Evolutionary conservation across 2,888 invertebrate genomes (phyloP).

Genomic region (Steinernema scapterisci): DNA sequence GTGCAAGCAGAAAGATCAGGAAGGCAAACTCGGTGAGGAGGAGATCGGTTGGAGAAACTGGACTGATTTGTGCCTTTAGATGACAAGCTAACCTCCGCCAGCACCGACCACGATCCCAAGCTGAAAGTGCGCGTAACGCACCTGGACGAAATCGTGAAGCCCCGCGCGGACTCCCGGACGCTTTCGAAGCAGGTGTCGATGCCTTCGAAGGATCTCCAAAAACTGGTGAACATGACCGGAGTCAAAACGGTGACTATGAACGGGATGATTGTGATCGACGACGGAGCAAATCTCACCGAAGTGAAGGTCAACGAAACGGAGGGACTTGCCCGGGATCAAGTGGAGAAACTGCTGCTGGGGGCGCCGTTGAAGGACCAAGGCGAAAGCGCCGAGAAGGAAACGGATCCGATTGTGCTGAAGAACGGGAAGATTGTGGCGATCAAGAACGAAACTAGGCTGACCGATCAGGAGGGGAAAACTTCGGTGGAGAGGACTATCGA

Average conservation of each 20-base stretch:
- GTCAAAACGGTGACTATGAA: conserved; percentile 11
- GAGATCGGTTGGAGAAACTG: too few species aligned
- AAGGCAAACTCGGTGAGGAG: background rate
- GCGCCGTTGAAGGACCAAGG: background rate
- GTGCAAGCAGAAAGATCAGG: conserved; percentile 36
- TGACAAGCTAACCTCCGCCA: background rate
- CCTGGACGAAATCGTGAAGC: background rate
- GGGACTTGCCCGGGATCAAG: background rate
- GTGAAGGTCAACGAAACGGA: conserved; percentile 12
- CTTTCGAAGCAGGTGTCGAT: background rate
- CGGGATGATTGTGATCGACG: conserved; percentile 18
- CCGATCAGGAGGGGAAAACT: conserved; percentile 4
- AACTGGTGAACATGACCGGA: conserved; percentile 11
- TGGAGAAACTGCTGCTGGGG: background rate
- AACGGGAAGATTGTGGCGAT: conserved; percentile 28
- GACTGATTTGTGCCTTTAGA: background rate
- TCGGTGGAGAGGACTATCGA: conserved; percentile 16
- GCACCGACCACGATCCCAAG: conserved; percentile 21
- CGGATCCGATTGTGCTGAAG: conserved; percentile 20
- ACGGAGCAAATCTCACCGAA: conserved; percentile 3
- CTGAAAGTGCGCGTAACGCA: conserved; percentile 4
- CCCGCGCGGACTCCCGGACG: background rate
- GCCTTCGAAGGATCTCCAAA: conserved; percentile 5
- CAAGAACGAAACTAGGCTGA: conserved; percentile 3
- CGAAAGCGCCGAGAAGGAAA: background rate